Percentiles rank a stretch among this genome's conserved stretches.
These are phyloP conservation scores for Crypturellus undulatus DNA, from an alignment of 2,113 vertebrate species.

Conservation along the genomic window DNA sequence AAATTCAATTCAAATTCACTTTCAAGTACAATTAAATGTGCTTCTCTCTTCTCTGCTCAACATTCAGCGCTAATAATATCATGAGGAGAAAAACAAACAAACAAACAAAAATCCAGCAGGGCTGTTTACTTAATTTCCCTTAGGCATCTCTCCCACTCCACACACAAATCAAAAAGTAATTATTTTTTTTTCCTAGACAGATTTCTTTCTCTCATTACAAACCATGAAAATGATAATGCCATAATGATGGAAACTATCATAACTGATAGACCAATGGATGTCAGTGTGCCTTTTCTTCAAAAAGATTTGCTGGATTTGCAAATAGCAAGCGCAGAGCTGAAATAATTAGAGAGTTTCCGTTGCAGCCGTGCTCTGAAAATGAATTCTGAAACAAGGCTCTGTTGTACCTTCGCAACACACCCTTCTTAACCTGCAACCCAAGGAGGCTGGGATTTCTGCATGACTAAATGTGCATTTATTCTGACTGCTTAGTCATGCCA, in stretches of 20 bases:
- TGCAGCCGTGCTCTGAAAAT: not conserved
- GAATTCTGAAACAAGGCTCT: not conserved
- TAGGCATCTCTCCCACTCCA: not conserved
- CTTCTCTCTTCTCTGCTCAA: not conserved
- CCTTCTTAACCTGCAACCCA: not conserved
- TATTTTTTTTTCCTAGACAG: conserved; percentile 5
- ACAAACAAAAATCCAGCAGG: not conserved
- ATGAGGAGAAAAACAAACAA: not conserved
- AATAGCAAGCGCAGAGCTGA: not conserved
- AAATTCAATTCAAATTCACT: conserved; percentile 14
- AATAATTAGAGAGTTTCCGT: not conserved
- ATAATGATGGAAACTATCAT: not conserved
- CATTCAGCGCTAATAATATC: not conserved
- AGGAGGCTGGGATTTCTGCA: conserved; percentile 1
- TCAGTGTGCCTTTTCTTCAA: not conserved
- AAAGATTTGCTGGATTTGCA: not conserved
- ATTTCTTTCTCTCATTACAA: conserved; percentile 11
- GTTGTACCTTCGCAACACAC: not conserved
- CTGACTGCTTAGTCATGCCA: not conserved
- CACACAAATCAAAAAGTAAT: not conserved
- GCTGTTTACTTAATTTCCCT: conserved; percentile 28
- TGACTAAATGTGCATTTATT: conserved; percentile 3
- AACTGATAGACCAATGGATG: not conserved
- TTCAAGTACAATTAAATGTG: not conserved
- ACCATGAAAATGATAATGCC: not conserved